A percentile compares a stretch with the other conserved stretches of the same genome.
Evolutionary conservation across 2,888 invertebrate genomes (phyloP).

Genomic region (Brenthis hecate): DNA sequence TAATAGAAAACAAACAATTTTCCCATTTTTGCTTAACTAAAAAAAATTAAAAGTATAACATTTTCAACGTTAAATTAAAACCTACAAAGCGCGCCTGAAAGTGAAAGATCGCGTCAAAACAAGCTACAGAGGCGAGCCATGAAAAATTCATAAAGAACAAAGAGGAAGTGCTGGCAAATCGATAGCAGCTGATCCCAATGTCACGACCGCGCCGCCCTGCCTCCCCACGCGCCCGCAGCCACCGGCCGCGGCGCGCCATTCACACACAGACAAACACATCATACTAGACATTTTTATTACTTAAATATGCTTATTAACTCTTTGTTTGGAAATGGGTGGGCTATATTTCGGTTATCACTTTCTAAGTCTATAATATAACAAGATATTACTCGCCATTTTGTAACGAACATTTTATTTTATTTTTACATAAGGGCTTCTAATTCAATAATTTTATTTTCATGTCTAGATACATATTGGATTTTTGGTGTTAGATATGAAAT

Average conservation of each 20-base stretch:
- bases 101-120: slow-evolving; percentile 43
- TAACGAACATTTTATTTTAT: neutral
- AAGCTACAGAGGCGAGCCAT: slow-evolving; percentile 47
- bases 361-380: neutral
- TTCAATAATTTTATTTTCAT: no score
- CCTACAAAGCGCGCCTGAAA: neutral
- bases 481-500: no score
- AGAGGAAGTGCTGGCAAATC: slow-evolving; percentile 71
- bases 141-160: slow-evolving; percentile 76
- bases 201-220: slow-evolving; percentile 63
- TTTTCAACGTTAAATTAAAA: neutral
- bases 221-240: slow-evolving; percentile 41
- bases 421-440: neutral
- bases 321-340: slow-evolving; percentile 6
- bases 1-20: no score
- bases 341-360: slow-evolving; percentile 8
- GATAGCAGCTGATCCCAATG: slow-evolving; percentile 81
- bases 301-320: slow-evolving; percentile 16
- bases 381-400: neutral
- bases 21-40: no score
- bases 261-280: slow-evolving; percentile 30
- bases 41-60: neutral
- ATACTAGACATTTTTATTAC: slow-evolving; percentile 24
- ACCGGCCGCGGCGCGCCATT: slow-evolving; percentile 33
- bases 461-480: no score